A percentile compares a stretch with the other conserved stretches of the same genome.
These are phyloP conservation scores for Muntiacus muntjak DNA, from an alignment of 2,113 vertebrate genomes.

Conservation along the genomic window DNA sequence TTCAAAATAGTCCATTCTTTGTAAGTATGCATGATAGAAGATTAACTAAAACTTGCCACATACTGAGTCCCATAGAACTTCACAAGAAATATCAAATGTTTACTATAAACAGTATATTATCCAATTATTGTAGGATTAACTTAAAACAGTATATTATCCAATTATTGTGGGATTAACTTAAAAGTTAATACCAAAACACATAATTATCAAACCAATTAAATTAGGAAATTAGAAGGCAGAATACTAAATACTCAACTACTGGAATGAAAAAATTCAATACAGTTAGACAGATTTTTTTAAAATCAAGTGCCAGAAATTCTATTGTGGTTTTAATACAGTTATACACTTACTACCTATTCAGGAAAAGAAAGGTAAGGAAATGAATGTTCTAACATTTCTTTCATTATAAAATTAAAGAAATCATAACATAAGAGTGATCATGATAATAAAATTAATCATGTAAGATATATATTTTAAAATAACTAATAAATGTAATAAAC, in stretches of 20 bases:
- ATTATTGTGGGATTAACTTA: background rate
- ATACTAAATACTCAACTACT: background rate
- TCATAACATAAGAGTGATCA: background rate
- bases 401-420: background rate
- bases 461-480: background rate
- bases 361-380: background rate
- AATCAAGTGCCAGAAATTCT: background rate
- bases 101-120: background rate
- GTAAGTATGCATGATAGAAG: background rate
- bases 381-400: background rate
- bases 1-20: background rate
- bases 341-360: background rate
- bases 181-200: background rate
- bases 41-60: background rate
- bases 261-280: background rate
- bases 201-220: background rate
- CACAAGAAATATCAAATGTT: background rate
- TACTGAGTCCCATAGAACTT: background rate
- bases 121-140: background rate
- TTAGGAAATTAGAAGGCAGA: background rate
- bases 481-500: background rate
- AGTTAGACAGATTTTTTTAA: background rate
- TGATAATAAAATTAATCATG: background rate
- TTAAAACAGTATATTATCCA: background rate
- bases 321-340: background rate